Conservation (phyloP, 2,797 vertebrate species). For the Enteromius viviparus region DNA sequence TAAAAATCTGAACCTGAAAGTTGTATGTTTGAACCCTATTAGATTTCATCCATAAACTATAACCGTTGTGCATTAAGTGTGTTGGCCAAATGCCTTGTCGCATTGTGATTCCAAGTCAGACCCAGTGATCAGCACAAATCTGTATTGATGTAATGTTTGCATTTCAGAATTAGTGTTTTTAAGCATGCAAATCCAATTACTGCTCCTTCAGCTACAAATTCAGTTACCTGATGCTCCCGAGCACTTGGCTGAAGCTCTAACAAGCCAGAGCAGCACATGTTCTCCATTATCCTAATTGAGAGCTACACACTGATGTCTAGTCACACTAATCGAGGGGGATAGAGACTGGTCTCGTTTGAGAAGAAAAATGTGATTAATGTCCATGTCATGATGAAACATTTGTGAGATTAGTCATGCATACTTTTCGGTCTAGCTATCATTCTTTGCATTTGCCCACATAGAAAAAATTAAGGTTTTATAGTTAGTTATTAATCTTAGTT, state of each 20-base stretch:
- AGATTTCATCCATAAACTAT: not conserved
- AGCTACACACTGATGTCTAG: not conserved
- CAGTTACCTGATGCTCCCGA: not conserved
- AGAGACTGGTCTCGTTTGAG: conserved; percentile 11
- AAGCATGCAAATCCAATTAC: conserved; percentile 10
- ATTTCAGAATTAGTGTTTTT: not conserved
- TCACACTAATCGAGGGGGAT: conserved; percentile 18
- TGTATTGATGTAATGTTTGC: conserved; percentile 13
- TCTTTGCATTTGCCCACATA: not conserved
- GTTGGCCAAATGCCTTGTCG: not conserved
- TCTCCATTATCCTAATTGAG: conserved; percentile 38
- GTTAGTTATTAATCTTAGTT: not conserved
- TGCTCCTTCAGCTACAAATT: not conserved
- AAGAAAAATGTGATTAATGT: conserved; percentile 11
- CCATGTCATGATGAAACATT: not conserved
- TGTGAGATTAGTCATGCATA: not conserved
- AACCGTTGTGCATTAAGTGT: not conserved
- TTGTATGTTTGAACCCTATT: not conserved
- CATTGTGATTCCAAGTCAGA: not conserved
- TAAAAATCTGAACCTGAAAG: not conserved
- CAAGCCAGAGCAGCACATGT: conserved; percentile 16
- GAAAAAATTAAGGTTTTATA: not conserved
- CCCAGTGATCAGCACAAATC: not conserved
- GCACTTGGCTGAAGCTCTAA: not conserved
- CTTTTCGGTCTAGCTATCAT: not conserved